These are phyloP conservation scores for Parnassius glacialis DNA, from an alignment of 2,888 invertebrate species.

Conservation along the genomic window DNA sequence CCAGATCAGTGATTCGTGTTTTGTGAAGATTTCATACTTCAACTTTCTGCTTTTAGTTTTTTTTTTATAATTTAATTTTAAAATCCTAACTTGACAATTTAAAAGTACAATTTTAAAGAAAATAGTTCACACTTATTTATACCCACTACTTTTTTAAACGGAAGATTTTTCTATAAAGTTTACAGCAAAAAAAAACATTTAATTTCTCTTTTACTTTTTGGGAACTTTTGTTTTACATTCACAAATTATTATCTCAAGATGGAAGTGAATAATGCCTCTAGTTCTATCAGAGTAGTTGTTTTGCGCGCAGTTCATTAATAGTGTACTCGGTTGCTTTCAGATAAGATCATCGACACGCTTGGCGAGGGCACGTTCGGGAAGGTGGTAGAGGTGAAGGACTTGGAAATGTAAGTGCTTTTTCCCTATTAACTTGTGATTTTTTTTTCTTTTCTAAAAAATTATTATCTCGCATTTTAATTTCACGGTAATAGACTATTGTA, in stretches of 20 bases:
- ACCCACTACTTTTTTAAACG: not conserved
- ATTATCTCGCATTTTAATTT: too few species aligned
- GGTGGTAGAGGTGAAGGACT: conserved; percentile 99
- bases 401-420: conserved; percentile 90
- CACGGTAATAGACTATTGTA: too few species aligned
- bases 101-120: not conserved
- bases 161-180: not conserved
- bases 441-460: too few species aligned
- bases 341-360: conserved; percentile 98
- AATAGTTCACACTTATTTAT: conserved; percentile 5
- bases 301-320: conserved; percentile 53
- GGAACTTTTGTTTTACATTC: not conserved
- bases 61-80: conserved; percentile 41
- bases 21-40: conserved; percentile 42
- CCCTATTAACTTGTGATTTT: not conserved
- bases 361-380: conserved; percentile 99
- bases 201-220: not conserved
- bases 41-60: conserved; percentile 35
- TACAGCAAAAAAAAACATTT: conserved; percentile 5
- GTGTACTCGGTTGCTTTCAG: conserved; percentile 87
- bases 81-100: not conserved
- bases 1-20: conserved; percentile 50
- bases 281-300: conserved; percentile 66
- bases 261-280: conserved; percentile 44
- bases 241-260: conserved; percentile 3